Evolutionary conservation across 2,888 invertebrate genomes (phyloP), one percentile per base, ranked within the genome.

Genomic region (Choristoneura rosaceana): DNA sequence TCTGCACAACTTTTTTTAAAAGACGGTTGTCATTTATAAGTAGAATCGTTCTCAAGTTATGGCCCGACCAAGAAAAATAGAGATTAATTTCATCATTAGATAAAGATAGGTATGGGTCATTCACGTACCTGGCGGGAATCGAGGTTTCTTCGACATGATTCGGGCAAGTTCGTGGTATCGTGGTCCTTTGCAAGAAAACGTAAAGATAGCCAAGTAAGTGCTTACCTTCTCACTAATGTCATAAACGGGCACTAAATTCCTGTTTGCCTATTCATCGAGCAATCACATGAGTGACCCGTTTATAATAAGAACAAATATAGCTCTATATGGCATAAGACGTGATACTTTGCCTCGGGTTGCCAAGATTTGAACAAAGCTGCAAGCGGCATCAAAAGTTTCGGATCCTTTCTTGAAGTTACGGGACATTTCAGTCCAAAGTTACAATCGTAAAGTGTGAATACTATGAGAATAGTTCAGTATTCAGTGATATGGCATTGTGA

Each of bases 401-500:
- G n/a, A 43, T 25, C 66, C 25, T 55, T 66, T 50, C 41, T 41
- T 43, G 55, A 58, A 66, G 58, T 58, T 33, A 67, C 33, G 45
- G 43, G 59, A 34, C 59, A 33, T 65, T 41, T 25, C 34, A 47
- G 10, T 33, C 34, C 58, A 5, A 17, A 12, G 15, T 52, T 45
- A 1, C 33, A 33, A 61, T 41, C 25, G 38, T 62, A 62, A 68
- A 38, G n/a, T 25, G 12, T 4, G 52, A 12, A 33, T 41, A 50
- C 52, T 50, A 52, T 52, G 52, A 52, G 52, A 52, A 65, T 15
- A 3, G 58, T 59, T 59, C 12, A 25, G 10, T 25, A 33, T n/a
- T 43, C 61, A 25, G 10, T 3, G 7, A 38, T 38, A 7, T 38
- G 38, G 7, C 5, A 38, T 38, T 38, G 17, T 45, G 43, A 62